Percentiles rank a stretch among this genome's conserved stretches.
These are phyloP conservation scores for Ciconia nigra DNA, from an alignment of 2,797 vertebrate species.

Conservation along the genomic window DNA sequence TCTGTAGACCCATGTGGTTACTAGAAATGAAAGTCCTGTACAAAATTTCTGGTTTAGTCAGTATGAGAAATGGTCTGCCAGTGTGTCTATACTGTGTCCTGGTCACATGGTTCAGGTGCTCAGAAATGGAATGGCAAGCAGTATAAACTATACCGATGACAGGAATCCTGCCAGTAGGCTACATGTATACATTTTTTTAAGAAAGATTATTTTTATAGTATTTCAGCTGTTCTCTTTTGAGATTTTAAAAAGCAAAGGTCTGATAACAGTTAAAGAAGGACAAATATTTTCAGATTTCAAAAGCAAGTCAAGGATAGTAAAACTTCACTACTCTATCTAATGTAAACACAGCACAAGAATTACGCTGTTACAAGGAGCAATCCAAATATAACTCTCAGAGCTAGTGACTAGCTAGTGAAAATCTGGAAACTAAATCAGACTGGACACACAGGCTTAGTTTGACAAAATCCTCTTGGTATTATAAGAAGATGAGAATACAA, in stretches of 20 bases:
- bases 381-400: not conserved
- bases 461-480: not conserved
- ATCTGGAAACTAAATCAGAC: not conserved
- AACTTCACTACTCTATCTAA: not conserved
- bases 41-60: not conserved
- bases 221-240: not conserved
- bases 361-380: not conserved
- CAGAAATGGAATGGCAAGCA: not conserved
- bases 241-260: not conserved
- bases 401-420: not conserved
- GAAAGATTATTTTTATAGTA: not conserved
- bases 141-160: not conserved
- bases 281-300: not conserved
- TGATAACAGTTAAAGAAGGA: not conserved
- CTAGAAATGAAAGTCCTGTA: not conserved
- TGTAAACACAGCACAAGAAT: not conserved
- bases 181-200: not conserved
- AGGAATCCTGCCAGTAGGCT: not conserved
- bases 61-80: not conserved
- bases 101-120: not conserved
- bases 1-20: not conserved
- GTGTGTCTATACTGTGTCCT: not conserved
- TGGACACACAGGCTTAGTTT: not conserved
- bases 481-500: not conserved
- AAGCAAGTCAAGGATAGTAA: not conserved